These are phyloP conservation scores for Erebia aethiops DNA, from an alignment of 2,888 invertebrate species.

Conservation along the genomic window DNA sequence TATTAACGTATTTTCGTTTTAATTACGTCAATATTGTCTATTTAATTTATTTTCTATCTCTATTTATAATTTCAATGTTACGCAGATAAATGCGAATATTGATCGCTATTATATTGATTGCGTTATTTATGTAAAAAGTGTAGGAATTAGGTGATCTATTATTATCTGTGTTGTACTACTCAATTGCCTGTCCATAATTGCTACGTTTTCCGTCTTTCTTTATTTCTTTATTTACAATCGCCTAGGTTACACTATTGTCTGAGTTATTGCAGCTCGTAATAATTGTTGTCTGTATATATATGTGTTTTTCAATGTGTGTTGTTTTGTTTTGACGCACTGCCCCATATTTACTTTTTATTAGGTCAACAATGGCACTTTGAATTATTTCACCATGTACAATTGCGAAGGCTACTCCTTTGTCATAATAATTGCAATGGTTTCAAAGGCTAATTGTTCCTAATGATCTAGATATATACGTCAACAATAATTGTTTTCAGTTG, in stretches of 20 bases:
- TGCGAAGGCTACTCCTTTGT: conserved; percentile 3
- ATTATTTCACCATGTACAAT: conserved; percentile 2
- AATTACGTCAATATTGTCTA: too few species aligned
- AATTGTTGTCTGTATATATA: background rate
- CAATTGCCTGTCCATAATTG: background rate
- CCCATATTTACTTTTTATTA: conserved; percentile 16
- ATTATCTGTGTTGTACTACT: too few species aligned
- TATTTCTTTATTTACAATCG: background rate
- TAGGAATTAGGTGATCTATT: too few species aligned
- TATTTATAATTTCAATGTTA: too few species aligned
- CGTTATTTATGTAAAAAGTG: too few species aligned
- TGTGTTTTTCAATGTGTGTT: background rate
- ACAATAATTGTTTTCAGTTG: background rate
- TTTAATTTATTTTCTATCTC: too few species aligned
- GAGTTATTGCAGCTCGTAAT: background rate
- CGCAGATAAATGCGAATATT: too few species aligned
- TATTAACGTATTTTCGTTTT: too few species aligned
- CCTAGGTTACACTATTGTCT: background rate
- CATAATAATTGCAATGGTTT: conserved; percentile 3
- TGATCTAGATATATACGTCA: background rate
- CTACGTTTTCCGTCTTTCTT: background rate
- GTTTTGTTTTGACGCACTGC: background rate
- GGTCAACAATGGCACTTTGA: conserved; percentile 20
- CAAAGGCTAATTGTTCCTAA: conserved; percentile 14
- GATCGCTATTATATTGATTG: too few species aligned